Evolutionary conservation across 2,888 invertebrate genomes (phyloP), one percentile per base, ranked within the genome.

Genomic region (Scrobipalpa costella): DNA sequence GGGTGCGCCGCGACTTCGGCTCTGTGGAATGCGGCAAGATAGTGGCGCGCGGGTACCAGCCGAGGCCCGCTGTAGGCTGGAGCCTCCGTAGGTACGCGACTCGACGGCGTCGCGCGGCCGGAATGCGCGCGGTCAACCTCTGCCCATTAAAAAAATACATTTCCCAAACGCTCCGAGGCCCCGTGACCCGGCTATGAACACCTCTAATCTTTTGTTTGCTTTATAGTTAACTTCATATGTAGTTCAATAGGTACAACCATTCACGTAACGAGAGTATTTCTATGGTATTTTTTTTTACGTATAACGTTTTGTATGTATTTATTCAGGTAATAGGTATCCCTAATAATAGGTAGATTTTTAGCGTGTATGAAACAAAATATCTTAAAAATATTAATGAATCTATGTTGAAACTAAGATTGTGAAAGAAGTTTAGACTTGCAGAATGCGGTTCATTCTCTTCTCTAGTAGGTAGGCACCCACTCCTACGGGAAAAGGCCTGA

Each of bases 1-100:
- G 81, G 82, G 83, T 79, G 81, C 84, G 88, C 90, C 90, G 87
- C 88, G 85, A 83, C 85, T 84, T 85, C 85, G 88, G 87, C 85
- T 83, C 84, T 84, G 85, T 86, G 88, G 85, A 84, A 85, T 84
- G 85, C 83, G 84, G 84, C 83, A 79, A 81, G 84, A 83, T 81
- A 84, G 83, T 80, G 92, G 89, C 91, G 81, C 81, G 68, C 78
- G 83, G 80, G 80, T 78, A 79, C 81, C 75, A 69, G 73, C 73
- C 84, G 78, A 81, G 77, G 73, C 73, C 84, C 78, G 77, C 79
- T 79, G 81, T 79, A 77, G 79, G 80, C 81, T 79, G 80, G 76
- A 79, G 77, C 75, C 80, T 77, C 75, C 71, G 70, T 68, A 68
- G 72, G 68, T 76, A 75, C 78, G 79, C 80, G 78, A 72, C 79